Evolutionary conservation across 2,113 vertebrate species (phyloP).

Genomic region (Pterocles burchelli): DNA sequence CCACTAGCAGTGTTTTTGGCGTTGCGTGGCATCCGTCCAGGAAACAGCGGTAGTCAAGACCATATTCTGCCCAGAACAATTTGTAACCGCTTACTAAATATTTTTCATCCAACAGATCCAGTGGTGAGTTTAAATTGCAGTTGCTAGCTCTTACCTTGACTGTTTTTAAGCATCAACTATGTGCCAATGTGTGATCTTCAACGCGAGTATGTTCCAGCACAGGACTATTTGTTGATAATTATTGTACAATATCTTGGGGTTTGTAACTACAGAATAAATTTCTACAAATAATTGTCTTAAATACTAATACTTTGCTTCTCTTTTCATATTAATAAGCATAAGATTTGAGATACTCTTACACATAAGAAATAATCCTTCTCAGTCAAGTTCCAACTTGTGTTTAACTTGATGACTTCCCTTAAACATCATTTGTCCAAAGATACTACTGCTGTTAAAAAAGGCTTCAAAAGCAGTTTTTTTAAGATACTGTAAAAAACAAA

Average conservation of each 20-base stretch:
- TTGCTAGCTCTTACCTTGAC: background rate
- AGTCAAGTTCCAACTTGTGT: background rate
- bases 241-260: rapidly evolving
- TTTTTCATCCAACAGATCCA: constrained; percentile 98
- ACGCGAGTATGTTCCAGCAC: background rate
- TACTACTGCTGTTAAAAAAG: background rate
- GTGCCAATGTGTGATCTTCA: background rate
- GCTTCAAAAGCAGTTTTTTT: background rate
- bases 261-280: background rate
- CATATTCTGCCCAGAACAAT: constrained; percentile 93
- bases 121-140: constrained; percentile 85
- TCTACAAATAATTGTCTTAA: background rate
- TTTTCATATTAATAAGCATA: background rate
- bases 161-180: background rate
- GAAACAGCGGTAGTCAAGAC: constrained; percentile 88
- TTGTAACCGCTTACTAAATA: constrained; percentile 91
- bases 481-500: background rate
- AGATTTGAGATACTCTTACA: background rate
- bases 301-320: background rate
- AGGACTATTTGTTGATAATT: background rate
- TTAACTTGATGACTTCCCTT: background rate
- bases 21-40: constrained; percentile 91
- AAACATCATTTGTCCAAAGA: background rate
- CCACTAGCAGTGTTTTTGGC: constrained; percentile 96
- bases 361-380: background rate